Evolutionary conservation across 2,113 vertebrate genomes (phyloP), one percentile per base, ranked within the genome.

Genomic region (Antigone vipio): DNA sequence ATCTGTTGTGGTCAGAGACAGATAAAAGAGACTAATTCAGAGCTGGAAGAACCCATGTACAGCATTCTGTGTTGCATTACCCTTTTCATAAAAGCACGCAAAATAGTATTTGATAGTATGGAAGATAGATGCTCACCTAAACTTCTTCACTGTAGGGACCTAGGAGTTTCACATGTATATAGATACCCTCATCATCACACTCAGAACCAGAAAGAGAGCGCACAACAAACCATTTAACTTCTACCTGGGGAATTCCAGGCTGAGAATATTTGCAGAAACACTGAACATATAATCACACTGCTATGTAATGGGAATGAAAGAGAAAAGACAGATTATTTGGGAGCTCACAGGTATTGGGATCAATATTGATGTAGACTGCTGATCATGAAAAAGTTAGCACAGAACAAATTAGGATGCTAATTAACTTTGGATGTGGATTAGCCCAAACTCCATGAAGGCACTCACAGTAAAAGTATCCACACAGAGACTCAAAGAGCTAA

Each of bases 21-120:
- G 98, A 98, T 98, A 98, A 98, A 98, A 98, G 98, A 97, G 97
- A 96, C 97, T 97, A 98, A 98, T 97, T 98, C 97, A 97, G 96
- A 96, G 96, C 38, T 97, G 96, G 97, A 98, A 97, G 96, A 97
- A 97, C 86, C 95, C 92, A 73, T 98, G 98, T 98, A 97, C 75
- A 69, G 92, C 50, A 93, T 95, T 97, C 98, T 98, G 97, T 97
- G 95, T 94, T 97, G 96, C 96, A 97, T 98, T 97, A 97, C 95
- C 71, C 96, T 89, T 89, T 92, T 66, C 95, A 95, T 56, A 95
- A 78, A 95, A 26, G 91, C 81, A 96, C 4, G 0, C 66, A 44
- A 93, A 95, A 89, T 84, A 92, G 62, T 9, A 29, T 79, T 80
- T 5, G 6, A 73, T 59, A 76, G 87, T 69, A 76, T 32, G 64